phyloP scores from a whole-genome alignment of 2,113 vertebrate species.

The Acrocephalus kingi region DNA sequence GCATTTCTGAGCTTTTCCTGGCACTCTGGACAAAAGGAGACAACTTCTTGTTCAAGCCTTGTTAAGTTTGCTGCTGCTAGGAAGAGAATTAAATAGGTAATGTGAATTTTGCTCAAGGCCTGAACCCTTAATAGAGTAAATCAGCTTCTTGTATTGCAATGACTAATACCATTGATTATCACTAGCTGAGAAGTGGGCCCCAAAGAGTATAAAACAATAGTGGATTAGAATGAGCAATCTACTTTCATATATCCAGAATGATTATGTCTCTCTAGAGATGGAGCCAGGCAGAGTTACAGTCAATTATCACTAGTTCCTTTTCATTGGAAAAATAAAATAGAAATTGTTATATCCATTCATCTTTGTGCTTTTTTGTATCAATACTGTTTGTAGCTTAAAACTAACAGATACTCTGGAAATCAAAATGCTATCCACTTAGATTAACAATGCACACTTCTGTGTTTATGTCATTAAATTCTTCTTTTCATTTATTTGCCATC shows the following conservation, averaged over 20 bases:
- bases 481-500: slow-evolving; percentile 14
- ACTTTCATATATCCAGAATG: slow-evolving; percentile 62
- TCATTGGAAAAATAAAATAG: neutral
- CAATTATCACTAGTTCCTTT: slow-evolving; percentile 44
- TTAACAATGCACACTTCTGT: neutral
- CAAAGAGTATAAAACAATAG: slow-evolving; percentile 48
- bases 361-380: neutral
- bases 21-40: neutral
- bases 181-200: slow-evolving; percentile 9
- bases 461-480: neutral
- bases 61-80: neutral
- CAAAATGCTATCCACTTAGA: neutral
- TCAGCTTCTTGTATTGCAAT: neutral
- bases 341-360: neutral
- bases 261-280: slow-evolving; percentile 46
- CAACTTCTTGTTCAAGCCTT: neutral
- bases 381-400: neutral
- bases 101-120: neutral
- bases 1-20: neutral
- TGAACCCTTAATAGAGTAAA: neutral
- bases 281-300: slow-evolving; percentile 17
- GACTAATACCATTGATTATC: slow-evolving; percentile 33
- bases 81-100: neutral
- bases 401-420: neutral
- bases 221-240: slow-evolving; percentile 45